Base-by-base conservation (phyloP, 2,888 invertebrate species). In the Lepidonotus clava region DNA sequence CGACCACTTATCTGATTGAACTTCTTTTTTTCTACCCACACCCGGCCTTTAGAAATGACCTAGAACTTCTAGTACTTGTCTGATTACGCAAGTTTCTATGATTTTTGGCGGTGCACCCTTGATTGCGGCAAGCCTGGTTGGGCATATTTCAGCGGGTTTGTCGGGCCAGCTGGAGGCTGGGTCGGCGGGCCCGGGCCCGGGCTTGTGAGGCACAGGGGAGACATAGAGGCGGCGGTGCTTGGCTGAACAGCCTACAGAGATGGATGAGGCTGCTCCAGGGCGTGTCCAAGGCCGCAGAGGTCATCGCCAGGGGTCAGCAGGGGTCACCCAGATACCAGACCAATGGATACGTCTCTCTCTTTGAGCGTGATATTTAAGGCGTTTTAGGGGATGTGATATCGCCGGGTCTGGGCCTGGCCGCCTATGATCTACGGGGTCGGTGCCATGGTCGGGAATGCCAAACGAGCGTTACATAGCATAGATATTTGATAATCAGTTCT, bases 141-240 rank as follows among this genome's bases (percentile, higher is more conserved):
- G 1, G 38, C 71, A 71, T 71, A 71, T 71, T 71, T 71, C 71
- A 71, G 36, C 71, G 38, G 34, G 71, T 71, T 38, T 71, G 61
- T 32, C 1, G 28, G 61, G 61, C 28, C 24, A 1, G 61, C n/a
- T 28, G 61, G 28, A n/a, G 61, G 71, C 18, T 1, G 21, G 71
- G 8, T 32, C 34, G 14, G 56, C 24, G 56, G 5, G n/a, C 21
- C n/a, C 24, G 61, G 61, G 28, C 24, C 24, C 28, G 14, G 76
- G 14, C 80, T 80, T 80, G 80, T 80, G 80, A 80, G 80, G 46
- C 80, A 80, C 51, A 11, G 18, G 80, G 80, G 80, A 80, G 28
- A 46, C 46, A 51, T 80, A 80, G 80, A 80, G 51, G 51, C 14
- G 66, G 46, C 18, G 80, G 80, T 80, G 80, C 46, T 51, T 51